Conservation (phyloP, 2,797 vertebrate species). For the Danio jaintianensis region DNA sequence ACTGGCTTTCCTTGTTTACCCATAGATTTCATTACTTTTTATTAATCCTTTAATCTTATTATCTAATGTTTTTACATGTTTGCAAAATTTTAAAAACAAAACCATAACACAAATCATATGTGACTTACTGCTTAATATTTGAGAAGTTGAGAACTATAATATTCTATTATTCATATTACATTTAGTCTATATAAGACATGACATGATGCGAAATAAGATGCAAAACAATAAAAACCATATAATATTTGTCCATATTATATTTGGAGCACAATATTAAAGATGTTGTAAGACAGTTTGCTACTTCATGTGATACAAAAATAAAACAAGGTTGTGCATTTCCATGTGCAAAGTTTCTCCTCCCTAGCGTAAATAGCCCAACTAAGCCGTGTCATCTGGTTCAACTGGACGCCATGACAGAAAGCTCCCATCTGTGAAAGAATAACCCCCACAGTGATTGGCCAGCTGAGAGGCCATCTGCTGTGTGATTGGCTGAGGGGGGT, state of each 20-base stretch:
- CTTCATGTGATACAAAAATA: background rate
- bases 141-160: no score
- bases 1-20: background rate
- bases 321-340: background rate
- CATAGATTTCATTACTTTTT: background rate
- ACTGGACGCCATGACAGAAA: constrained; percentile 41
- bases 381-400: constrained; percentile 14
- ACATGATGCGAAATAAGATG: no score
- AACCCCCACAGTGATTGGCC: constrained; percentile 48
- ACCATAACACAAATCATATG: background rate
- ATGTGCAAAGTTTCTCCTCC: background rate
- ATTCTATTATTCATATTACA: background rate
- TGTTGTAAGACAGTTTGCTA: background rate
- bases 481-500: constrained; percentile 49
- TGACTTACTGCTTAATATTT: no score
- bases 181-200: background rate
- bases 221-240: background rate
- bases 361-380: background rate
- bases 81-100: background rate
- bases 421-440: constrained; percentile 44
- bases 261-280: background rate
- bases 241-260: background rate
- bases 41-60: background rate
- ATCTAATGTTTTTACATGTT: background rate
- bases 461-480: constrained; percentile 57